Evolutionary conservation across 2,797 vertebrate genomes (phyloP), one percentile per base, ranked within the genome.

Genomic region (Numenius phaeopus): DNA sequence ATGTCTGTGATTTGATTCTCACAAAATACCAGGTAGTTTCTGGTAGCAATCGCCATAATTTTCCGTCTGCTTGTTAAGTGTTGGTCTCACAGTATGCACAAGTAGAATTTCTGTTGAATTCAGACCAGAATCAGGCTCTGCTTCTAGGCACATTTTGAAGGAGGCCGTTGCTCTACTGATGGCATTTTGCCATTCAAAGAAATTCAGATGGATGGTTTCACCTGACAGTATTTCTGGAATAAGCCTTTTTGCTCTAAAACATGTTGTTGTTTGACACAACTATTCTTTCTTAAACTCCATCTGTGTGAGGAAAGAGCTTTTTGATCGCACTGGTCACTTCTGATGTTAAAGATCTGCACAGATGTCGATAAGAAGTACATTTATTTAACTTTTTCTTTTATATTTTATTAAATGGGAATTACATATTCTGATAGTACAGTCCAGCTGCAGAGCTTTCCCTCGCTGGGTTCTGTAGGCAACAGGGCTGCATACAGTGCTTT

Each of bases 41-140:
- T 82, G 17, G 46, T 46, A 49, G 50, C 55, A 26, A 13, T 50
- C 54, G 18, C 49, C 13, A 0, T 40, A 5, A 7, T 72, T 58
- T 66, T 58, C 50, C 6, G 0, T n/a, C 1, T 15, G 47, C 32
- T 26, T 29, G 7, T 8, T 5, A 49, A 71, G 24, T 8, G 22
- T 24, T 54, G 29, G 29, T 57, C 32, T 72, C 29, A 20, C 18
- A 27, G 15, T 7, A 13, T 18, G 15, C 50, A 44, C 32, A n/a
- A 10, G 39, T 29, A 19, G 50, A 66, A 58, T 80, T 65, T 54
- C 54, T 69, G 39, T 39, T 22, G 5, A 62, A 23, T 73, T 89
- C 17, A 20, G 61, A 46, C 21, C 15, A 42, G 14, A 40, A 61
- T 72, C 2, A 1, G 24, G 5, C 69, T 54, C 24, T 40, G 52